These are phyloP conservation scores for Dipodomys spectabilis DNA, from an alignment of 2,113 vertebrate species.

Conservation along the genomic window DNA sequence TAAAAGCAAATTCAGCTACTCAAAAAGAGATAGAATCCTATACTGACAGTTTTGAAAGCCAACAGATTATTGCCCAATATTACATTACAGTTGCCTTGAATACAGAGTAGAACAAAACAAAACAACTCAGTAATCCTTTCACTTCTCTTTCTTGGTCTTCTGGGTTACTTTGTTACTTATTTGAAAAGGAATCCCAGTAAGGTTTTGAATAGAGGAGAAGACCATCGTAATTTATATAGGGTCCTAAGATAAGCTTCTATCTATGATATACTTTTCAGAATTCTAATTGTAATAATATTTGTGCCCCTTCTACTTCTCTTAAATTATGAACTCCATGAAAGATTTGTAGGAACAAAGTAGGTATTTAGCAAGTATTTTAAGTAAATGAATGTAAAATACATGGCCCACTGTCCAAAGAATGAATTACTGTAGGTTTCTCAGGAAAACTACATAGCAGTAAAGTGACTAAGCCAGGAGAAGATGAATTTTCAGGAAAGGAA, in stretches of 20 bases:
- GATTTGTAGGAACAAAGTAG: neutral
- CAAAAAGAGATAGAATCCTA: neutral
- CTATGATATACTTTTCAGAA: neutral
- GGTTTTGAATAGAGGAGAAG: neutral
- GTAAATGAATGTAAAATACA: neutral
- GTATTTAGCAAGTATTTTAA: neutral
- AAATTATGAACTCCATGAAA: neutral
- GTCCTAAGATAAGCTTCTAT: neutral
- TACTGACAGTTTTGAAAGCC: neutral
- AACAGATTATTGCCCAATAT: neutral
- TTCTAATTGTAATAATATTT: neutral
- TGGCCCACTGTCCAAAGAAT: neutral
- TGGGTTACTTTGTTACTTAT: conserved; percentile 24
- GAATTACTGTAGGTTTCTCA: neutral
- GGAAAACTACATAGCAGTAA: neutral
- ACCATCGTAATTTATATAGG: neutral
- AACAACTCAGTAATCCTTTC: neutral
- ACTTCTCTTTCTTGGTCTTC: neutral
- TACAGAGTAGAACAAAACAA: neutral
- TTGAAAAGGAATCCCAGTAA: conserved; percentile 19
- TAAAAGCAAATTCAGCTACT: conserved; percentile 6
- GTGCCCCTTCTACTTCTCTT: neutral
- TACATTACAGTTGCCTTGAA: conserved; percentile 20
- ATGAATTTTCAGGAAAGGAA: neutral
- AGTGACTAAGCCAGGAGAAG: neutral